Evolutionary conservation across 2,797 vertebrate species (phyloP).

Genomic region (Pachyuromys duprasi): DNA sequence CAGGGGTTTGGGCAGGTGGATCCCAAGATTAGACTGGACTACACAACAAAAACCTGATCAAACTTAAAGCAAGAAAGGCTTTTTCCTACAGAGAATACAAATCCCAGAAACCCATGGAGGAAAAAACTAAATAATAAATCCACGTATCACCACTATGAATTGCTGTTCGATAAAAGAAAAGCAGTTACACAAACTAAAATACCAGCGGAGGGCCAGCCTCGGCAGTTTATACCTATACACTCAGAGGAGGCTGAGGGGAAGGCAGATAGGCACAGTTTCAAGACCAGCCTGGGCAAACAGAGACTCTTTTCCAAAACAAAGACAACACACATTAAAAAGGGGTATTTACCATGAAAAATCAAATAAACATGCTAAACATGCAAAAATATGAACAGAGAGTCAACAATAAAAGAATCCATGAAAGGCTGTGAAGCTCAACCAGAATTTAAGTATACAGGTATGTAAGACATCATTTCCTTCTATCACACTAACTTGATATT

Average conservation of each 20-base stretch:
- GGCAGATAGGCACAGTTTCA: background rate
- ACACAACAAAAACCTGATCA: background rate
- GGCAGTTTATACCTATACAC: no score
- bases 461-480: background rate
- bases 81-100: conserved; percentile 24
- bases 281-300: background rate
- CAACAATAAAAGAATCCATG: background rate
- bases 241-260: background rate
- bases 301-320: background rate
- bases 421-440: background rate
- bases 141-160: background rate
- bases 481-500: background rate
- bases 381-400: background rate
- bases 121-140: conserved; percentile 19
- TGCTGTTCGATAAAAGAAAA: background rate
- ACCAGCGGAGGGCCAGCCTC: background rate
- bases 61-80: background rate
- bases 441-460: background rate
- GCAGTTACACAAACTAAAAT: conserved; percentile 41
- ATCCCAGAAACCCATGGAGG: background rate
- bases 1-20: background rate
- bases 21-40: background rate
- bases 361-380: background rate
- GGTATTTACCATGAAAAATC: background rate
- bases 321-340: background rate